Conservation (phyloP, 2,113 vertebrate genomes). For the Periophthalmodon schlosseri region DNA sequence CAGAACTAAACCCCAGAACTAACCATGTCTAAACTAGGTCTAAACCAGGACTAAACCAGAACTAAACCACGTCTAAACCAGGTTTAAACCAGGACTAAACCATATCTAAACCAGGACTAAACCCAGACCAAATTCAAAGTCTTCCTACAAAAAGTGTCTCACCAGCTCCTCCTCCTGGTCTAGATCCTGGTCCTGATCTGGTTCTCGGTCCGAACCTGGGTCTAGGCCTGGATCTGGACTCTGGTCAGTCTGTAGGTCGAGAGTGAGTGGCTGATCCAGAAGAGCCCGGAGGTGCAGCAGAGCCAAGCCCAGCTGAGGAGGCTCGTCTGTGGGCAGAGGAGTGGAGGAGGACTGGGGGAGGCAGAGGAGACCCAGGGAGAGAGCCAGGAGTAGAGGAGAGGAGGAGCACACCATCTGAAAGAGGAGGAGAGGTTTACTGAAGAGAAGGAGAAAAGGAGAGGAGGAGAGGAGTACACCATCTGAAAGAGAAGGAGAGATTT, state of each 20-base stretch:
- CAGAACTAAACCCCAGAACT: too few species aligned
- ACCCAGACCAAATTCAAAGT: neutral
- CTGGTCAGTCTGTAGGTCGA: neutral
- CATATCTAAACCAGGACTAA: neutral
- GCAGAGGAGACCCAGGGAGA: neutral
- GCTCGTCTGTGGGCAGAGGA: conserved; percentile 19
- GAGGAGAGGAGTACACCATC: neutral
- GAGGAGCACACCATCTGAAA: conserved; percentile 9
- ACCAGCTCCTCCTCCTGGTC: neutral
- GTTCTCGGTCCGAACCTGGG: conserved; percentile 9
- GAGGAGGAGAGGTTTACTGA: conserved; percentile 24
- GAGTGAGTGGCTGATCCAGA: neutral
- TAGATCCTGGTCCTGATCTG: conserved; percentile 5
- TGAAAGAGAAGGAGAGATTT: conserved; percentile 27
- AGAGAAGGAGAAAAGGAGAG: conserved; percentile 29
- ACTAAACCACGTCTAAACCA: too few species aligned
- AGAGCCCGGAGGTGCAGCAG: conserved; percentile 40
- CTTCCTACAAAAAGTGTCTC: neutral
- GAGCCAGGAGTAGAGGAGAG: conserved; percentile 19
- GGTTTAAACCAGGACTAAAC: too few species aligned
- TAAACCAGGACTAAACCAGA: too few species aligned
- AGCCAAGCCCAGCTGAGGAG: conserved; percentile 39
- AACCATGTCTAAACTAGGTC: too few species aligned
- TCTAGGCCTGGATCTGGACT: neutral
- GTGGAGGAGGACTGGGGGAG: neutral